These are phyloP conservation scores for Haemorhous mexicanus DNA, from an alignment of 2,113 vertebrate genomes.

Conservation along the genomic window DNA sequence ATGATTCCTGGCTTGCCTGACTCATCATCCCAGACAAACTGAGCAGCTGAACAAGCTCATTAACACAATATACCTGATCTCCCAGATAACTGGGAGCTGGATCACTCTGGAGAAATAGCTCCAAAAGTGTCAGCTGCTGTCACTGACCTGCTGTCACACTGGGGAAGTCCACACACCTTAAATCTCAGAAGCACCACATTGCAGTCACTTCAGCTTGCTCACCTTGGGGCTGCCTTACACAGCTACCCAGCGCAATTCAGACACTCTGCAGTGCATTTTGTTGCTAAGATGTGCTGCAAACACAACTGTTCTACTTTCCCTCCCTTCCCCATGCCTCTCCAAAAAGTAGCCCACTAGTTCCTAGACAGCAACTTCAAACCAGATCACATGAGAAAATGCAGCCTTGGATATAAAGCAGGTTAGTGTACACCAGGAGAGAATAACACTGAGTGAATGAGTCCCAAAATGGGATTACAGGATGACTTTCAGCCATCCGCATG, in stretches of 20 bases:
- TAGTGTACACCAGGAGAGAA: not conserved
- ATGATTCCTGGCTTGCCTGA: not conserved
- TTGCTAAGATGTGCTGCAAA: not conserved
- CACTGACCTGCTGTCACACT: not conserved
- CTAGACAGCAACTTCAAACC: not conserved
- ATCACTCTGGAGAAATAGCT: not conserved
- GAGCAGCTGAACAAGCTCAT: not conserved
- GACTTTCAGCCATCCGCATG: not conserved
- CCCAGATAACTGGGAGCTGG: not conserved
- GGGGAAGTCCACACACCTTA: not conserved
- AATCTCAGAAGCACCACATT: accelerated
- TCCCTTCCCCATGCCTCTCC: not conserved
- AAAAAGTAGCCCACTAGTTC: not conserved
- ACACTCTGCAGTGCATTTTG: not conserved
- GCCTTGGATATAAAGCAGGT: not conserved
- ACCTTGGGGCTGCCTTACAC: not conserved
- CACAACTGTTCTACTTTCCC: not conserved
- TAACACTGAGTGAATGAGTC: not conserved
- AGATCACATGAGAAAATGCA: not conserved
- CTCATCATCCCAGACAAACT: not conserved
- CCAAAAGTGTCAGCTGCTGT: not conserved
- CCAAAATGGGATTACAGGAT: not conserved
- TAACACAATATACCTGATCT: too few species aligned
- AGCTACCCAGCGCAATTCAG: not conserved
- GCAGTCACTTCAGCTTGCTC: too few species aligned